A percentile compares a stretch with the other conserved stretches of the same genome.
Conservation (phyloP, 2,888 invertebrate genomes). For the Sesia bembeciformis region DNA sequence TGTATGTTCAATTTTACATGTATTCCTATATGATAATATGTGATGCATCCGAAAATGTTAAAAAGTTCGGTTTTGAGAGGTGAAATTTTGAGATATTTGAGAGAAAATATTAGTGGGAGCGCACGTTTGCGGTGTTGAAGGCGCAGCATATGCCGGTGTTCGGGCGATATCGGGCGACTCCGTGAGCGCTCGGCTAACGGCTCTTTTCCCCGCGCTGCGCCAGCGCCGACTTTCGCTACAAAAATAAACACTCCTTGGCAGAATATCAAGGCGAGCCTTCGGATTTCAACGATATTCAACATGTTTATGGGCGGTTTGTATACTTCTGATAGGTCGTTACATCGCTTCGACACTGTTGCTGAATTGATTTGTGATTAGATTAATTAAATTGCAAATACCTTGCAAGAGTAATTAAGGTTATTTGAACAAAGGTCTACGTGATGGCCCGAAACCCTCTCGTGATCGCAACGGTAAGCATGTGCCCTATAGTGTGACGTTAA, state of each 20-base stretch:
- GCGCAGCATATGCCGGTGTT: conserved; percentile 25
- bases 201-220: conserved; percentile 41
- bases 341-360: no score
- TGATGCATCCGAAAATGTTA: conserved; percentile 14
- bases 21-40: conserved; percentile 1
- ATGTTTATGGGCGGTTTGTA: conserved; percentile 53
- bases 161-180: conserved; percentile 50
- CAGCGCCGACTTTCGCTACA: conserved; percentile 62
- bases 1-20: conserved; percentile 6
- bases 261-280: conserved; percentile 68
- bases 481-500: no score
- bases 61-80: conserved; percentile 11
- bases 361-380: no score
- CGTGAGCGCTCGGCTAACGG: conserved; percentile 59
- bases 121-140: conserved; percentile 34
- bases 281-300: conserved; percentile 47
- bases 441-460: no score
- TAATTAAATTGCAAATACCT: no score
- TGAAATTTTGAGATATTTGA: conserved; percentile 4
- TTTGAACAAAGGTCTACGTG: no score
- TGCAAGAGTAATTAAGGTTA: no score
- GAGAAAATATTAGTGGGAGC: conserved; percentile 6
- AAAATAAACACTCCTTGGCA: conserved; percentile 73
- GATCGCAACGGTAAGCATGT: no score
- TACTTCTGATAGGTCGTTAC: conserved; percentile 6